phyloP scores from a whole-genome alignment of 2,113 vertebrate genomes.

The Astatotilapia flaviijosephi region DNA sequence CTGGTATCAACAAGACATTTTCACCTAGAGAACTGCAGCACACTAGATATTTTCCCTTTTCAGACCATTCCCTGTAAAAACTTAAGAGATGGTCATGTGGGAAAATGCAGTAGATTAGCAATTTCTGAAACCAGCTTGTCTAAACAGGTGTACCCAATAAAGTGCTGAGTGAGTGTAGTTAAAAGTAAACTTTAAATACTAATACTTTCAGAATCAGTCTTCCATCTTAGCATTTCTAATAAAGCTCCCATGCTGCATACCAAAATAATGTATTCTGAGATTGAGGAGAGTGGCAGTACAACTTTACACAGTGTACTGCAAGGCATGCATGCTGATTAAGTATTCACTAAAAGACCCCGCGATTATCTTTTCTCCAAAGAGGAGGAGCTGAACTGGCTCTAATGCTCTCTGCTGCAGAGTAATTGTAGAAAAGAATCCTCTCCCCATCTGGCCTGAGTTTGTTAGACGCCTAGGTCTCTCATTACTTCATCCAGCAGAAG shows the following conservation, averaged over 20 bases:
- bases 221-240: not conserved
- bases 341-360: constrained; percentile 10
- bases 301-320: not conserved
- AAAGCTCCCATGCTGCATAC: not conserved
- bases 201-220: not conserved
- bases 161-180: not conserved
- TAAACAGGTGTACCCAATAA: not conserved
- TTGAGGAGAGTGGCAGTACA: not conserved
- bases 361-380: constrained; percentile 34
- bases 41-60: not conserved
- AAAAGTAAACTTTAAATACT: not conserved
- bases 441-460: constrained; percentile 71
- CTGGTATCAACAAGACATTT: not conserved
- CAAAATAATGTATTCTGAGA: not conserved
- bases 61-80: not conserved
- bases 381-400: constrained; percentile 18
- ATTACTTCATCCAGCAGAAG: constrained; percentile 54
- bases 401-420: constrained; percentile 42
- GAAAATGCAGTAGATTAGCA: not conserved
- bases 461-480: constrained; percentile 54
- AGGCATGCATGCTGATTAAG: constrained; percentile 33
- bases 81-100: not conserved
- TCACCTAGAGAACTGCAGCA: not conserved
- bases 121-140: not conserved
- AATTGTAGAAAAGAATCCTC: constrained; percentile 52